phyloP scores from a whole-genome alignment of 2,888 invertebrate species.

The Ectropis crepuscularia region DNA sequence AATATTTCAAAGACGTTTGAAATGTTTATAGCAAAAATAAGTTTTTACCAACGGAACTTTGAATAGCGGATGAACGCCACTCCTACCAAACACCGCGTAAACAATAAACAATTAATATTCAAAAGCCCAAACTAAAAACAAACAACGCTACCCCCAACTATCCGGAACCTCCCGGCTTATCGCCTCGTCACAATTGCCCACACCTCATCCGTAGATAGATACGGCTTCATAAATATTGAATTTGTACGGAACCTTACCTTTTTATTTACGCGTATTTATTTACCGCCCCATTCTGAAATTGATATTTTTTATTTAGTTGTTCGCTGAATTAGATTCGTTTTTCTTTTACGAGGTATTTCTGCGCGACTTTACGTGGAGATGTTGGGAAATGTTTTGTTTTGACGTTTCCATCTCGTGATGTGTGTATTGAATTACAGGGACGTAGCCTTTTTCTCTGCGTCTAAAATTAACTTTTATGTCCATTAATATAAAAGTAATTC shows the following conservation, averaged over 20 bases:
- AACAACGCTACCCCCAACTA: slow-evolving; percentile 23
- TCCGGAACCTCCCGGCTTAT: slow-evolving; percentile 24
- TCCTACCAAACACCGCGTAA: no score
- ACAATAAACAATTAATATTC: slow-evolving; percentile 10
- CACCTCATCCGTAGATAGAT: slow-evolving; percentile 42
- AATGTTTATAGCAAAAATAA: no score
- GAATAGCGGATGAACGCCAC: not conserved
- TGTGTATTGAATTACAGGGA: not conserved
- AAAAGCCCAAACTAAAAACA: slow-evolving; percentile 15
- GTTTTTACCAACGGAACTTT: no score
- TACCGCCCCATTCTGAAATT: slow-evolving; percentile 46
- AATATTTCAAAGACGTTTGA: no score
- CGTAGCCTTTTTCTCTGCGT: not conserved
- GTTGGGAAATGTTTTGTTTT: slow-evolving; percentile 5
- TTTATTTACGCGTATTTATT: slow-evolving; percentile 54
- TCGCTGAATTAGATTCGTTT: slow-evolving; percentile 41
- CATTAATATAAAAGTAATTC: no score
- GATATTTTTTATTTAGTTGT: slow-evolving; percentile 48
- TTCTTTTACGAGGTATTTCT: slow-evolving; percentile 28
- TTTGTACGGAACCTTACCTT: slow-evolving; percentile 52
- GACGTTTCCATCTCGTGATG: slow-evolving; percentile 1
- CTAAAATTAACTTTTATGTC: not conserved
- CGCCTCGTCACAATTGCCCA: slow-evolving; percentile 38
- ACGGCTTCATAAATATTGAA: slow-evolving; percentile 54
- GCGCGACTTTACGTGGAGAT: slow-evolving; percentile 31